A percentile compares a stretch with the other conserved stretches of the same genome.
phyloP scores from a whole-genome alignment of 2,888 invertebrate genomes.

The Molorchus minor region DNA sequence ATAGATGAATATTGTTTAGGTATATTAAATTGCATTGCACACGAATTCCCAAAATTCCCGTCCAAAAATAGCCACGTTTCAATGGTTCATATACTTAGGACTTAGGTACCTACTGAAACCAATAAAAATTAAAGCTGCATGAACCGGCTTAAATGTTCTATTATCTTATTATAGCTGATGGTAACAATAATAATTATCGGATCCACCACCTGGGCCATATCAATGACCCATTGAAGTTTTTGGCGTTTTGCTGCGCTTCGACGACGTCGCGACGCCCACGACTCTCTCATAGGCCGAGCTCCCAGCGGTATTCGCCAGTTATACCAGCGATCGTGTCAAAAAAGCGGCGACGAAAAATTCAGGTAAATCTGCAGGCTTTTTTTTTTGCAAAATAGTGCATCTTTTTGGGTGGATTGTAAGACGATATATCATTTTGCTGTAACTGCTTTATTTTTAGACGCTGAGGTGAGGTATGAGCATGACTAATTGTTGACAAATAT shows the following conservation, averaged over 20 bases:
- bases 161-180: neutral
- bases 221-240: conserved; percentile 28
- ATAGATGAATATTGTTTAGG: neutral
- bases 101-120: neutral
- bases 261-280: conserved; percentile 28
- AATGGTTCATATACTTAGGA: no score
- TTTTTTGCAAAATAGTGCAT: conserved; percentile 18
- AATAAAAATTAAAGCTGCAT: neutral
- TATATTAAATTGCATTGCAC: conserved; percentile 12
- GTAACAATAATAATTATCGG: no score
- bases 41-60: conserved; percentile 16
- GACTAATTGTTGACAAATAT: conserved; percentile 25
- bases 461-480: conserved; percentile 9
- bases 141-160: conserved; percentile 1
- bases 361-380: conserved; percentile 39
- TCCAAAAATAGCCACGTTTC: conserved; percentile 15
- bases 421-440: conserved; percentile 6
- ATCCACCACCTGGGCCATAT: conserved; percentile 20
- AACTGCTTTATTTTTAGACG: conserved; percentile 14
- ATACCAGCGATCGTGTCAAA: conserved; percentile 54
- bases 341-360: conserved; percentile 53
- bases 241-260: conserved; percentile 19
- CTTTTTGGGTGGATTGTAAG: conserved; percentile 10
- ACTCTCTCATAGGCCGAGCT: conserved; percentile 34
- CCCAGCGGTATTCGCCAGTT: conserved; percentile 46